Evolutionary conservation across 2,888 invertebrate genomes (phyloP).

Genomic region (Tenthredo distinguenda): DNA sequence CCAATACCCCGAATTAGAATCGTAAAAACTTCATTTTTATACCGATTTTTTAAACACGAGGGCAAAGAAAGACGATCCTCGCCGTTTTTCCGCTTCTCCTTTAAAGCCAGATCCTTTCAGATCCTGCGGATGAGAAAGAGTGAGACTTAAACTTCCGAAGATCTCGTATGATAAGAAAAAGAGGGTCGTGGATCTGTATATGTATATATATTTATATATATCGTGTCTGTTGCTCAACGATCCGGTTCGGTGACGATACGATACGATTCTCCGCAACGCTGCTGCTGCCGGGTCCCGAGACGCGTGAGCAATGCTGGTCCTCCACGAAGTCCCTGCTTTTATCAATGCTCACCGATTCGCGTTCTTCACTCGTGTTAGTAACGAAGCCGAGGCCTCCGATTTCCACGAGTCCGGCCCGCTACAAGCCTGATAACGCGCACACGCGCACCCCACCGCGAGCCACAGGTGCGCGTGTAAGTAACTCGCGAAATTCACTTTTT

Average conservation of each 20-base stretch:
- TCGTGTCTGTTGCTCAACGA: conserved; percentile 2
- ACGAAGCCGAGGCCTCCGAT: conserved; percentile 54
- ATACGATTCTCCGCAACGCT: not conserved
- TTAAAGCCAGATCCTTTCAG: too few species aligned
- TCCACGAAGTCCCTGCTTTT: conserved; percentile 70
- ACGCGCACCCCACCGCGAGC: conserved; percentile 53
- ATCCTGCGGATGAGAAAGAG: not conserved
- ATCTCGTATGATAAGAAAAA: not conserved
- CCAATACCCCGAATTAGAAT: too few species aligned
- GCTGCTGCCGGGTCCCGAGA: conserved; percentile 67
- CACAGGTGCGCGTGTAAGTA: conserved; percentile 56
- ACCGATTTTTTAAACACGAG: not conserved
- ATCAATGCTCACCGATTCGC: conserved; percentile 64
- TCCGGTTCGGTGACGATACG: not conserved
- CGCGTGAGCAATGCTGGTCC: conserved; percentile 73
- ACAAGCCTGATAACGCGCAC: conserved; percentile 51
- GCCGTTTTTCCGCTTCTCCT: not conserved
- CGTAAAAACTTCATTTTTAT: not conserved
- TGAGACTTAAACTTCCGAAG: not conserved
- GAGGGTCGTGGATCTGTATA: not conserved
- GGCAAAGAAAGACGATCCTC: not conserved
- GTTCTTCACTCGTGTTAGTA: conserved; percentile 60
- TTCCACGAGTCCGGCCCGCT: conserved; percentile 39
- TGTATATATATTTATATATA: not conserved
- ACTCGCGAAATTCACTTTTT: conserved; percentile 19